Percentiles rank a stretch among this genome's conserved stretches.
Evolutionary conservation across 2,797 vertebrate species (phyloP).

Genomic region (Brotogeris chrysoptera): DNA sequence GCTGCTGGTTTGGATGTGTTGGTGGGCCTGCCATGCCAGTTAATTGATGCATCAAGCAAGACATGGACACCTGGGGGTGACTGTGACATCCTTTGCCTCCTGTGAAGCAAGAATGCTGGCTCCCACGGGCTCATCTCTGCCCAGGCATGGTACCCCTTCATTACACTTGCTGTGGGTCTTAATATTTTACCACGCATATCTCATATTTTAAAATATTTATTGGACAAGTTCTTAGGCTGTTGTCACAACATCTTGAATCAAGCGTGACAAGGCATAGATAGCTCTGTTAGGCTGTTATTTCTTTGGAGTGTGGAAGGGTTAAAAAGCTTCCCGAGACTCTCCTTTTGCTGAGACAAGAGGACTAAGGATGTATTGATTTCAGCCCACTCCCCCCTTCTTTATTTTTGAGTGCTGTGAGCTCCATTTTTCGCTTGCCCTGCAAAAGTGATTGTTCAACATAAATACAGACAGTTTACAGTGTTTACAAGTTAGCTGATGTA

Average conservation of each 20-base stretch:
- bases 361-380: constrained; percentile 52
- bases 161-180: neutral
- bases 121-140: rapidly evolving
- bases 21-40: neutral
- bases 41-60: too few relatives aligned
- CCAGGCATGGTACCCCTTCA: neutral
- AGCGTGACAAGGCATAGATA: neutral
- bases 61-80: neutral
- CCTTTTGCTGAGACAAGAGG: constrained; percentile 60
- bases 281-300: neutral
- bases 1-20: neutral
- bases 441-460: constrained; percentile 64
- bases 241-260: neutral
- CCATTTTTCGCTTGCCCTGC: constrained; percentile 43
- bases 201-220: neutral
- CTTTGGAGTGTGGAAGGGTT: neutral
- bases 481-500: constrained; percentile 64
- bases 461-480: constrained; percentile 53
- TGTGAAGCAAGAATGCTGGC: neutral
- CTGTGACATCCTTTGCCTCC: neutral
- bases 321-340: neutral
- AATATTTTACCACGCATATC: neutral
- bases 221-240: neutral
- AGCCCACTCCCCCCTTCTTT: neutral
- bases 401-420: neutral